Conservation (phyloP, 1,140 invertebrate genomes). For the Pinna nobilis region DNA sequence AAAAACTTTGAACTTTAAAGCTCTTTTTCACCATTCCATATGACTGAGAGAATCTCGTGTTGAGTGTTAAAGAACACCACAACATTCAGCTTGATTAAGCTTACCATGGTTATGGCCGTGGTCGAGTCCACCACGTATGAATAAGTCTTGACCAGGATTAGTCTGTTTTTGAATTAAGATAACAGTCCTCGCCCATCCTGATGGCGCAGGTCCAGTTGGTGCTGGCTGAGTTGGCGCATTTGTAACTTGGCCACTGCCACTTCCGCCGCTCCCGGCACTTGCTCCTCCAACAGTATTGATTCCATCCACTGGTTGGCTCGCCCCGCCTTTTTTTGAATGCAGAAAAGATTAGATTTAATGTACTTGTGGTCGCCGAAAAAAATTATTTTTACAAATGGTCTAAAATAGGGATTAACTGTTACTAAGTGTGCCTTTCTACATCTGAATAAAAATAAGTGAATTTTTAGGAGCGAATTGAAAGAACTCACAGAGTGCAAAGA, state of each 20-base stretch:
- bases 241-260: not conserved
- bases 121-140: slow-evolving; percentile 75
- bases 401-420: too few species aligned
- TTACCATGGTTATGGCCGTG: slow-evolving; percentile 52
- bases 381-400: too few species aligned
- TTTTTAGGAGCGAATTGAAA: too few species aligned
- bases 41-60: too few species aligned
- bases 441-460: too few species aligned
- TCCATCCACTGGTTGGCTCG: not conserved
- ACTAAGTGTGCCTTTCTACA: too few species aligned
- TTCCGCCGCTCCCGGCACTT: not conserved
- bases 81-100: too few species aligned
- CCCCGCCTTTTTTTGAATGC: not conserved
- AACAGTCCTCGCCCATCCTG: slow-evolving; percentile 63
- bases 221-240: not conserved
- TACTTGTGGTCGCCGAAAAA: too few species aligned
- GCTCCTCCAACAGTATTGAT: too few species aligned
- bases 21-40: not conserved
- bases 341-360: too few species aligned
- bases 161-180: slow-evolving; percentile 73
- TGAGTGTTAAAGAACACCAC: too few species aligned
- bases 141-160: slow-evolving; percentile 74
- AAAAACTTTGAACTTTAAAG: not conserved
- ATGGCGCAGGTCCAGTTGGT: slow-evolving; percentile 9
- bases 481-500: too few species aligned